These are phyloP conservation scores for Aphelinus atriplicis DNA, from an alignment of 1,140 invertebrate genomes.

Conservation along the genomic window DNA sequence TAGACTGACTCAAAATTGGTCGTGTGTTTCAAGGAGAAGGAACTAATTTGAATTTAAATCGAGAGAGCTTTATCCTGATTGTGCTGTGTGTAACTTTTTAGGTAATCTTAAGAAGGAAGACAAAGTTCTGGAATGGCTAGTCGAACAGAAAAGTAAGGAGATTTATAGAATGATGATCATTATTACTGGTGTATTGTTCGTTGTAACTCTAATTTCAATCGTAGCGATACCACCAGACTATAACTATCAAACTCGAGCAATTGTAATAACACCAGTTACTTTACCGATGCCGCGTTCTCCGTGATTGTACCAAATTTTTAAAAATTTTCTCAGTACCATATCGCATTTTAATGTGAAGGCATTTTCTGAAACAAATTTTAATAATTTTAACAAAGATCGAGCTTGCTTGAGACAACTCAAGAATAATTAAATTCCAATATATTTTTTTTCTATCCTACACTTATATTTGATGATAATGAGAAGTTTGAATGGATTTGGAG, in stretches of 20 bases:
- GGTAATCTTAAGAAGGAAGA: conserved; percentile 95
- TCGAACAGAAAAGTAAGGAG: conserved; percentile 92
- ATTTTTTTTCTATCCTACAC: no score
- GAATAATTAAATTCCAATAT: no score
- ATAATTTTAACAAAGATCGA: no score
- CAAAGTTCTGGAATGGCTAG: conserved; percentile 93
- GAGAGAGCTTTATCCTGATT: conserved; percentile 31
- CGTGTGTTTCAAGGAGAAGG: conserved; percentile 18
- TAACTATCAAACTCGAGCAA: conserved; percentile 58
- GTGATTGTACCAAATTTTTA: conserved; percentile 36
- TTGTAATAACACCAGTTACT: conserved; percentile 57
- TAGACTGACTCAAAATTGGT: no score
- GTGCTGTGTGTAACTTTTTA: conserved; percentile 69
- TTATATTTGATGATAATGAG: no score
- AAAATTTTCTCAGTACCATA: neutral
- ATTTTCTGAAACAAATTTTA: no score
- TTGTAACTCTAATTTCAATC: conserved; percentile 67
- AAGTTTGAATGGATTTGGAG: no score
- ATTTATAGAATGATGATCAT: conserved; percentile 67
- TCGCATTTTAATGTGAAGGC: no score
- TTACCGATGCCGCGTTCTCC: conserved; percentile 56
- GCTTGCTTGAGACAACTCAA: no score
- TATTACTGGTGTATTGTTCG: conserved; percentile 66
- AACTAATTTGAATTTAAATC: conserved; percentile 8
- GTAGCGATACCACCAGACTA: conserved; percentile 64